Conservation (phyloP, 2,888 invertebrate species). For the Neocrepidodera transversa region DNA sequence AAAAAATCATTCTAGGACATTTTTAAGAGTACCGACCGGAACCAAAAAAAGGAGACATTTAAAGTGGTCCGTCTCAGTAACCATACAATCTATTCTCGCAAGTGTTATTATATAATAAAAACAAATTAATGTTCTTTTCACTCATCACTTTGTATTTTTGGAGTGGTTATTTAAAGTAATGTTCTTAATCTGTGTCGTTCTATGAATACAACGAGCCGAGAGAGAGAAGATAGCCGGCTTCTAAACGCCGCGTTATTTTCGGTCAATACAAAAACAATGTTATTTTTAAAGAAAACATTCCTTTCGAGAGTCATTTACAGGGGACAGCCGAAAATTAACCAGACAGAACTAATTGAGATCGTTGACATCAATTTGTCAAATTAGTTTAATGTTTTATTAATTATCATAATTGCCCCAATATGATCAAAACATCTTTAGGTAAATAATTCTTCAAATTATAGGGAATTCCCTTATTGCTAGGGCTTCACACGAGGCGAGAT, state of each 20-base stretch:
- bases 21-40: not conserved
- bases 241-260: constrained; percentile 31
- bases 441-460: no score
- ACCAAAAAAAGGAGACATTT: constrained; percentile 7
- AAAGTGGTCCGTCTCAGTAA: constrained; percentile 14
- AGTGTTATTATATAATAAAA: constrained; percentile 41
- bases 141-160: constrained; percentile 39
- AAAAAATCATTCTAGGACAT: no score
- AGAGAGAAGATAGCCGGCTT: constrained; percentile 24
- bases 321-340: not conserved
- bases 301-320: constrained; percentile 10
- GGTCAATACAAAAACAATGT: constrained; percentile 34
- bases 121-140: constrained; percentile 40
- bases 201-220: constrained; percentile 34
- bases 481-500: no score
- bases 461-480: no score
- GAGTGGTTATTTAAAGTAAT: constrained; percentile 35
- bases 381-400: no score
- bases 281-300: constrained; percentile 38
- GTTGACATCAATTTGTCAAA: no score
- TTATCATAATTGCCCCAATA: no score
- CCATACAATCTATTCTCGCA: constrained; percentile 22
- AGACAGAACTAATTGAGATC: no score
- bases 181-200: constrained; percentile 37
- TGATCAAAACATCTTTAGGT: no score